Base-by-base conservation (phyloP, 2,888 invertebrate genomes). In the Hartigia nigra region DNA sequence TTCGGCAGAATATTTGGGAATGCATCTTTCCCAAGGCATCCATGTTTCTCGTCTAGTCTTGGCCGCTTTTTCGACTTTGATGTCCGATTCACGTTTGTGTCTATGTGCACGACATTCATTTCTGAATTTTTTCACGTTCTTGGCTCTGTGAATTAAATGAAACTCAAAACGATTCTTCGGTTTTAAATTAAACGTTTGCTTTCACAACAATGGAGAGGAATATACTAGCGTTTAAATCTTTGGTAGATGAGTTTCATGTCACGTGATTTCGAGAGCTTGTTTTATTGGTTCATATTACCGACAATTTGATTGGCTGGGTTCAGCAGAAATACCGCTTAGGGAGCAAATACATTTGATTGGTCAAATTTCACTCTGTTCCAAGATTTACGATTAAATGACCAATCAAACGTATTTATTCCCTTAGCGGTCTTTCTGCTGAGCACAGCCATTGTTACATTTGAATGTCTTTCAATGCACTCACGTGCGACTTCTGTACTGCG, bases 81-180 rank as follows among this genome's bases (percentile, higher is more conserved):
- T 75, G 31, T 12, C 23, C 23, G 75, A 31, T 35, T 31, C 36
- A 34, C 78, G 31, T 81, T 74, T 77, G 74, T 74, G 72, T 55
- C 35, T 70, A 81, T 81, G 4, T 81, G 82, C 23, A 85, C 82
- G 12, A 88, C 88, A 76, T 88, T 88, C 88, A 88, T 88, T 74
- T 11, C 77, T 69, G 72, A 55, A 55, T 55, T 55, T 9, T 9
- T 23, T 9, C 14, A 55, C 14, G 2, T 55, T 55, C 23, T 23
- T 9, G 23, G 55, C 9, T 55, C 23, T 55, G 23, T 23, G 23
- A 55, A 14, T 23, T 23, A 55, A 55, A 55, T 23, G 2, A 23
- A 55, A 39, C 39, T 39, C 14, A 39, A 39, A 5, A 39, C 23
- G 39, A 23, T 34, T 5, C 23, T 39, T 23, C 1, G 1, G 5